A percentile compares a stretch with the other conserved stretches of the same genome.
These are phyloP conservation scores for Heliconius nattereri DNA, from an alignment of 1,140 invertebrate species.

Conservation along the genomic window DNA sequence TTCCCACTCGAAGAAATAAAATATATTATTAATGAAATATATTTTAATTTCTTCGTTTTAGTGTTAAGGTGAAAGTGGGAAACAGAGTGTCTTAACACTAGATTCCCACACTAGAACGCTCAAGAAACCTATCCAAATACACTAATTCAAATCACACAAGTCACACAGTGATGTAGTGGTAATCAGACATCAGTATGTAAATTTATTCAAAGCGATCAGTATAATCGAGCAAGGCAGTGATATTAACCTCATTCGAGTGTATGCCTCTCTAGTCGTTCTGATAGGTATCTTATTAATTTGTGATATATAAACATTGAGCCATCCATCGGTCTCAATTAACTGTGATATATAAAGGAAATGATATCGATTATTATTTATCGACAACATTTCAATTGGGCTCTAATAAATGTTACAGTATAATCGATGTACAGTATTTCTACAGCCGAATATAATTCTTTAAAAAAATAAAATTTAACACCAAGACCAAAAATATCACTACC, in stretches of 20 bases:
- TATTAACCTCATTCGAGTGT: slow-evolving; percentile 74
- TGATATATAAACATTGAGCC: slow-evolving; percentile 31
- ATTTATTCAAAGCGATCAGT: slow-evolving; percentile 76
- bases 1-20: not conserved
- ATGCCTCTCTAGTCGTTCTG: slow-evolving; percentile 49
- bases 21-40: too few species aligned
- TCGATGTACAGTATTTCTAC: not conserved
- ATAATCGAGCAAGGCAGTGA: slow-evolving; percentile 66
- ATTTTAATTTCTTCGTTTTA: too few species aligned
- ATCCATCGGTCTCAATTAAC: slow-evolving; percentile 17
- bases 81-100: too few species aligned
- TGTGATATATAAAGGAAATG: slow-evolving; percentile 7
- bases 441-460: not conserved
- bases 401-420: not conserved
- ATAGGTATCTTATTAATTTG: slow-evolving; percentile 64
- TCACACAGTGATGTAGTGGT: slow-evolving; percentile 65
- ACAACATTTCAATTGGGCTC: not conserved
- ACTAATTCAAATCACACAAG: slow-evolving; percentile 57
- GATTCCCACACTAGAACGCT: too few species aligned
- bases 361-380: slow-evolving; percentile 14
- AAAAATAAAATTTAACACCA: too few species aligned
- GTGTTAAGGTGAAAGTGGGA: too few species aligned
- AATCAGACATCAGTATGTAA: slow-evolving; percentile 69
- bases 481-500: too few species aligned
- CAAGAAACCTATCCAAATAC: slow-evolving; percentile 23